Evolutionary conservation across 1,140 invertebrate genomes (phyloP), one percentile per base, ranked within the genome.

Genomic region (Paracyclopina nana): DNA sequence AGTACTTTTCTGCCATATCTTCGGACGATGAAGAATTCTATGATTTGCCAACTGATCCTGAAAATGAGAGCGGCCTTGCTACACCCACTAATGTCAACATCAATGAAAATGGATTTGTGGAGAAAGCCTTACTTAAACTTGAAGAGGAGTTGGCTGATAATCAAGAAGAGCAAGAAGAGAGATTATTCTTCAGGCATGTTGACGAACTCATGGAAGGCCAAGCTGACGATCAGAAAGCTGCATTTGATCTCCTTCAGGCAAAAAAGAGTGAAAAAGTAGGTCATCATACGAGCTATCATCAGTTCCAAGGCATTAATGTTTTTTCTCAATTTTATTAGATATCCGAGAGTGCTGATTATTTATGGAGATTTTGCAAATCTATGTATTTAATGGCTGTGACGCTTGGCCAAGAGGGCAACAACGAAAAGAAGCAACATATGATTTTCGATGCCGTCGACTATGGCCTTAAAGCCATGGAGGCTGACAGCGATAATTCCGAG

Each of bases 311-410:
- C 29, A 8, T 9, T 30, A n/a, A 8, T 30, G n/a, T 30, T 30
- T 30, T 30, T 30, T 30, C n/a, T 30, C 8, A 30, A 30, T 30
- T 30, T 8, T 30, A 9, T 30, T 30, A 30, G 29, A 9, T 9
- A 8, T 9, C 8, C 4, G 25, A 22, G 28, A 57, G 54, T 55
- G 42, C 49, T 34, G 70, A 75, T 54, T 63, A 77, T 55, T 62
- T 75, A 31, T 84, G 79, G 78, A 65, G 79, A 57, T 62, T 78
- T 34, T 72, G 75, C 25, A 79, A 76, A 63, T 70, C 72, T 20
- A 73, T 72, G 58, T 70, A 73, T 60, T 60, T 71, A 56, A 63
- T 71, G 61, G 64, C 69, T 1, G 62, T 65, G 43, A 56, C 63
- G 24, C 59, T 66, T 22, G 64, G 65, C 51, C 58, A 58, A 44